These are phyloP conservation scores for Lasioglossum baleicum DNA, from an alignment of 1,140 invertebrate species.

Conservation along the genomic window DNA sequence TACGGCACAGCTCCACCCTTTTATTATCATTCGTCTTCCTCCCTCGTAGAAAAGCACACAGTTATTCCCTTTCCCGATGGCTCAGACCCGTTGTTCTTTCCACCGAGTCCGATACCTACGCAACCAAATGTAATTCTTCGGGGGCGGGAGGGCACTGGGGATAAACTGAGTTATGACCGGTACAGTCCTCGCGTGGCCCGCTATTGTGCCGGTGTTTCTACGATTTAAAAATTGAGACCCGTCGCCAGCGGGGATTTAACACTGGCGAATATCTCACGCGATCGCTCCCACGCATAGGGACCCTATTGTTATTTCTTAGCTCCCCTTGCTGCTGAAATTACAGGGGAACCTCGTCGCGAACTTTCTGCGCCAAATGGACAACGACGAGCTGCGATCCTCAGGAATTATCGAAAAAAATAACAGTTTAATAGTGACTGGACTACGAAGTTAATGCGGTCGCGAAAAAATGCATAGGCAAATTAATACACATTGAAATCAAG, in stretches of 20 bases:
- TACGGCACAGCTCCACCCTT: neutral
- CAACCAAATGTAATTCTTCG: slow-evolving; percentile 10
- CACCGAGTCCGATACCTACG: neutral
- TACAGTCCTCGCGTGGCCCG: slow-evolving; percentile 30
- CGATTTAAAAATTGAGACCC: slow-evolving; percentile 49
- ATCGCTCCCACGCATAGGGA: too few species aligned
- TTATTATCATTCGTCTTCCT: slow-evolving; percentile 39
- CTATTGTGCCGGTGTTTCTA: slow-evolving; percentile 12
- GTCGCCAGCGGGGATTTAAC: slow-evolving; percentile 11
- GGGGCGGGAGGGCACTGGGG: neutral
- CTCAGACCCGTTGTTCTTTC: slow-evolving; percentile 17
- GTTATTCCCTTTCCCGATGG: slow-evolving; percentile 10
- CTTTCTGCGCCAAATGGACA: too few species aligned
- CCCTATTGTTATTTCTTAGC: too few species aligned
- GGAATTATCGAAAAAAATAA: too few species aligned
- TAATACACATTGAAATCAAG: too few species aligned
- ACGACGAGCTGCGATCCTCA: too few species aligned
- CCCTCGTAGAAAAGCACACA: slow-evolving; percentile 7
- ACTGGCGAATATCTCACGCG: neutral
- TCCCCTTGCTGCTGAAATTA: too few species aligned
- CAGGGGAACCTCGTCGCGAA: too few species aligned
- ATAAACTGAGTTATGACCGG: slow-evolving; percentile 30
- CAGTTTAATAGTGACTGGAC: too few species aligned
- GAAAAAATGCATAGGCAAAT: too few species aligned
- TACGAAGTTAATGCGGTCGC: too few species aligned